phyloP scores from a whole-genome alignment of 2,113 vertebrate species.

The Ia io region DNA sequence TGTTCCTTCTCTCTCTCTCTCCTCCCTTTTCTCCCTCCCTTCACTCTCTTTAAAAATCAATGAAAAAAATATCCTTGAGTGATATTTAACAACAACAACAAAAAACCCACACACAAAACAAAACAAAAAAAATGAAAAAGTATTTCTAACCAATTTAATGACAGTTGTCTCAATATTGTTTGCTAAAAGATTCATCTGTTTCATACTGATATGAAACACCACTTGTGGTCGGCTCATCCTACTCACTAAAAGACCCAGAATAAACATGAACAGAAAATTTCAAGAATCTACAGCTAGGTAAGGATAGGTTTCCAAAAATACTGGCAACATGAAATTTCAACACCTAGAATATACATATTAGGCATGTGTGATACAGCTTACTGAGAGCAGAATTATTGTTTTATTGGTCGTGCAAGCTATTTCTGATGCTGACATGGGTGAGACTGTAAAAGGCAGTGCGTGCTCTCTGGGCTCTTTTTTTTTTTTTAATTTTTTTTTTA shows the following conservation, averaged over 20 bases:
- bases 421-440: neutral
- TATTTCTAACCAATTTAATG: conserved; percentile 28
- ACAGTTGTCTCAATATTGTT: neutral
- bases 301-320: neutral
- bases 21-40: no score
- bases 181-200: neutral
- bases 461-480: neutral
- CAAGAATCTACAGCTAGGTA: neutral
- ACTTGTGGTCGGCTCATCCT: neutral
- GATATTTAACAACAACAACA: no score
- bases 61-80: no score
- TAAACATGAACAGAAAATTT: neutral
- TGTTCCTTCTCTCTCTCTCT: no score
- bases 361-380: neutral
- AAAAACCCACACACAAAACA: no score
- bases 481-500: no score
- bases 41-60: no score
- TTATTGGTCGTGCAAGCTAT: neutral
- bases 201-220: neutral
- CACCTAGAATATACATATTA: neutral
- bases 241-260: neutral
- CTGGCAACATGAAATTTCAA: neutral
- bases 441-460: neutral
- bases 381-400: neutral
- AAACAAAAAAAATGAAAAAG: neutral